Evolutionary conservation across 2,888 invertebrate genomes (phyloP), one percentile per base, ranked within the genome.

Genomic region (Diaphora mendica): DNA sequence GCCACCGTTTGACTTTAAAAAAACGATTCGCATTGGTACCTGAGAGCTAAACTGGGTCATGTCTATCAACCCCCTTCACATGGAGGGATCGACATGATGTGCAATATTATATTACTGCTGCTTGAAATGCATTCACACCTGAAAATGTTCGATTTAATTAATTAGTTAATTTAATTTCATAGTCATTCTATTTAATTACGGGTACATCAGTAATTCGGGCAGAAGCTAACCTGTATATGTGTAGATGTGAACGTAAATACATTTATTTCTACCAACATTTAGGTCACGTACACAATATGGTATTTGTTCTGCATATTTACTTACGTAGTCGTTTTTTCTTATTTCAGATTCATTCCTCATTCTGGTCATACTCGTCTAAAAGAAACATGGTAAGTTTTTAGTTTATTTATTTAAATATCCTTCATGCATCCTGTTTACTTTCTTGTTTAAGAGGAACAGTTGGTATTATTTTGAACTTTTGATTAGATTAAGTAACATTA

Each of bases 1-100:
- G 30, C 62, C 48, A 66, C 64, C 69, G 73, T 79, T 74, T 51
- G 62, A 70, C 35, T 62, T 62, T 55, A 33, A 59, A 30, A 39
- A 67, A 44, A 33, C 67, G 9, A 20, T 62, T 30, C 55, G n/a
- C 23, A 44, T 76, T 42, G 20, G 20, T 26, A 26, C 59, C 59
- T 26, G 71, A 23, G 70, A 84, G 78, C 73, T 74, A 82, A 92
- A 92, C 91, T 91, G 83, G 91, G 92, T 92, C 91, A 91, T 84
- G 90, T 88, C 91, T 79, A 89, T 92, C 87, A 89, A 86, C 84
- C 85, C 80, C 84, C 82, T 81, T 82, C 82, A 78, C 77, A 83
- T 71, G 67, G 75, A 72, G 82, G 83, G 76, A 78, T 80, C 80
- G 81, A 85, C 82, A 84, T 84, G 85, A 87, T 86, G 85, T 81